Conservation (phyloP, 1,140 invertebrate genomes). For the Stenopsyche tienmushanensis region DNA sequence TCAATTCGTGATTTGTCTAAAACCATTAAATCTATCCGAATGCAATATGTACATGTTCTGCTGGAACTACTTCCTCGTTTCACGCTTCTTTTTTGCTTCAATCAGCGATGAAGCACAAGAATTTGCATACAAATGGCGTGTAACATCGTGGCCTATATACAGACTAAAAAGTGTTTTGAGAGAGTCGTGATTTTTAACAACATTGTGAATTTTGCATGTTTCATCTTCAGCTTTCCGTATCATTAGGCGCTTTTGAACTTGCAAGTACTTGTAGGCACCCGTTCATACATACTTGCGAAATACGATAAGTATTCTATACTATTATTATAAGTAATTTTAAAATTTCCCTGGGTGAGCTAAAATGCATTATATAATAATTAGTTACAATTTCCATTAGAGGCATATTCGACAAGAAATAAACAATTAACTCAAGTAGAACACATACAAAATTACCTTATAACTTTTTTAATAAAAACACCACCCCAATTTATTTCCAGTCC, state of each 20-base stretch:
- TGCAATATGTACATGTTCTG: slow-evolving; percentile 21
- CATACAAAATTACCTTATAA: too few species aligned
- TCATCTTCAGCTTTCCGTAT: not conserved
- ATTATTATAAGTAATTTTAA: too few species aligned
- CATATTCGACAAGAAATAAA: too few species aligned
- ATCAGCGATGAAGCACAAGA: slow-evolving; percentile 20
- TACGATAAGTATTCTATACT: too few species aligned
- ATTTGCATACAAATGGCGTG: slow-evolving; percentile 36
- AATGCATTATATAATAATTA: too few species aligned
- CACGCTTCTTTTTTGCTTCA: slow-evolving; percentile 30
- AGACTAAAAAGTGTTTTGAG: slow-evolving; percentile 11
- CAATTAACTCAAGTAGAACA: too few species aligned
- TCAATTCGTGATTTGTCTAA: not conserved
- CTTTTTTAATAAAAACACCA: too few species aligned
- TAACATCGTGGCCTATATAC: slow-evolving; percentile 30
- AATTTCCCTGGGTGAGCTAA: too few species aligned
- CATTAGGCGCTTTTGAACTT: not conserved
- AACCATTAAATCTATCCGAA: not conserved
- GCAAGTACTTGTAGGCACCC: not conserved
- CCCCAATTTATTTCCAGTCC: too few species aligned
- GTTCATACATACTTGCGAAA: too few species aligned
- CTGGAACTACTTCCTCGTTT: slow-evolving; percentile 24
- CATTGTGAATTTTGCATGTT: not conserved
- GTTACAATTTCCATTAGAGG: too few species aligned
- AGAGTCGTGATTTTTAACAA: not conserved